Evolutionary conservation across 2,113 vertebrate species (phyloP), one percentile per base, ranked within the genome.

Genomic region (Rutilus rutilus): DNA sequence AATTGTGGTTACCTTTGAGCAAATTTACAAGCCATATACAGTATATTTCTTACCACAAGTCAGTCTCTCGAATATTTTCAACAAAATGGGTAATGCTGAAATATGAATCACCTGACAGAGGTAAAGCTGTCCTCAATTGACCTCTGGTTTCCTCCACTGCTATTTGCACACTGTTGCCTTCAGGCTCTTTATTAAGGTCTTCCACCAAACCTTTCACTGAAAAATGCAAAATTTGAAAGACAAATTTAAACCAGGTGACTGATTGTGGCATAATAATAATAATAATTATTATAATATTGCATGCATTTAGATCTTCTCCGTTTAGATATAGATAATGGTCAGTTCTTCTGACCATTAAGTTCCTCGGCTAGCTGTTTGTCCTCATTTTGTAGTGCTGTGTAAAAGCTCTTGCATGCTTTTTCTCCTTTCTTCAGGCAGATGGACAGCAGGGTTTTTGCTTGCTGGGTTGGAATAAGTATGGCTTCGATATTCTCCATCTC

Each of bases 371-470:
- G 87, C 11, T 85, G 84, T 21, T 76, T 50, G 82, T 93, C 92
- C n/a, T 91, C 90, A 4, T 47, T 30, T 6, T 74, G 23, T n/a
- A 93, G 88, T 2, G 91, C 92, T 47, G 45, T 45, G 67, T 91
- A 92, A 78, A 93, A 91, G 86, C 82, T 76, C 39, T 30, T 76
- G 85, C 92, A 93, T 42, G 91, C 88, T 0, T 2, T 78, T 78
- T 93, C 92, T 21, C 92, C 92, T 86, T 91, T 91, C 67, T 86
- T 79, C 82, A 91, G 85, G 80, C 92, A 93, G 83, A 82, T 83
- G 47, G 73, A 59, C 81, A 93, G 86, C 54, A 93, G 86, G 21
- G 42, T 57, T 9, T 92, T 78, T 73, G 85, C 86, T 85, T 91
- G 90, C 71, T 90, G 57, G 36, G 82, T 92, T 21, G 86, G 60